phyloP scores from a whole-genome alignment of 2,113 vertebrate species.

The Eolophus roseicapilla region DNA sequence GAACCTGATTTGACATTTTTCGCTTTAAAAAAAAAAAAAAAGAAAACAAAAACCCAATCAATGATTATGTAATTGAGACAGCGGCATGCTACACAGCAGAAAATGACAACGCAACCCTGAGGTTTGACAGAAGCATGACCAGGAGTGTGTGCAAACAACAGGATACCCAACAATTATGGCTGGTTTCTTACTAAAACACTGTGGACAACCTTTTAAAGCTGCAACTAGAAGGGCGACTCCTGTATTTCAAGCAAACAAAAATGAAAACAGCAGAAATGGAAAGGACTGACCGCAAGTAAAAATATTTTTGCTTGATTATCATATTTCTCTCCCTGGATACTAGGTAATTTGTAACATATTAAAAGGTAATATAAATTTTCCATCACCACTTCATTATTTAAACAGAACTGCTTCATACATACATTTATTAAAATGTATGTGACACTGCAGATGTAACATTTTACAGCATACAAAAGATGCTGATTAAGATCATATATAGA shows the following conservation, averaged over 20 bases:
- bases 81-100: neutral
- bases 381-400: neutral
- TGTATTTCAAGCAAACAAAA: neutral
- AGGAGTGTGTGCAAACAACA: neutral
- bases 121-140: neutral
- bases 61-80: neutral
- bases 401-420: neutral
- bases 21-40: neutral
- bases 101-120: neutral
- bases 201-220: neutral
- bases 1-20: neutral
- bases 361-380: neutral
- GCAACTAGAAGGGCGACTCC: neutral
- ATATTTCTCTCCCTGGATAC: neutral
- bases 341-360: neutral
- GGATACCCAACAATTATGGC: neutral
- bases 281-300: neutral
- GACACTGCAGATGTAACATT: neutral
- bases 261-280: neutral
- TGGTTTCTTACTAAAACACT: neutral
- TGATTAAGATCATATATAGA: neutral
- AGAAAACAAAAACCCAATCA: fast-evolving
- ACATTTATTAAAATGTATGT: neutral
- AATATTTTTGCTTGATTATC: neutral
- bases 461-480: neutral